A percentile compares a stretch with the other conserved stretches of the same genome.
These are phyloP conservation scores for Catajapyx aquilonaris DNA, from an alignment of 1,140 invertebrate species.

Conservation along the genomic window DNA sequence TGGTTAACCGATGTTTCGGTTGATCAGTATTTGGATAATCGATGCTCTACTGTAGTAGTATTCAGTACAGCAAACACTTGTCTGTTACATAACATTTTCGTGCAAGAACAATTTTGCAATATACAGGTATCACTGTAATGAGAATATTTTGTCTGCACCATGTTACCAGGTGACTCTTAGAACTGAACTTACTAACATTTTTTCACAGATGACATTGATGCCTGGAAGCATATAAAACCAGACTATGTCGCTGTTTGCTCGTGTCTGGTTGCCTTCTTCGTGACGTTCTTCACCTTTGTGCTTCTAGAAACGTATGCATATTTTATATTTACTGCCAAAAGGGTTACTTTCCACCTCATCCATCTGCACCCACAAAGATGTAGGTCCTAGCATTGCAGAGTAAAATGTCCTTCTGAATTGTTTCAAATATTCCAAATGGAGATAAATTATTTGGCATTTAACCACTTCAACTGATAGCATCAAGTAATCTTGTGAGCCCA, in stretches of 20 bases:
- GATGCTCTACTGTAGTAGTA: too few species aligned
- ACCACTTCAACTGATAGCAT: too few species aligned
- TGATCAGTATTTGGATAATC: too few species aligned
- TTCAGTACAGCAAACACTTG: not conserved
- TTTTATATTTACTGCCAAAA: slow-evolving; percentile 3
- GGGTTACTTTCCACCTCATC: too few species aligned
- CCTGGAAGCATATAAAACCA: slow-evolving; percentile 44
- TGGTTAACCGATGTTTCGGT: too few species aligned
- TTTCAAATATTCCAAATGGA: too few species aligned
- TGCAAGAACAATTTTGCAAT: not conserved
- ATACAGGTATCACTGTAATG: not conserved
- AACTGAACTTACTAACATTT: slow-evolving; percentile 2
- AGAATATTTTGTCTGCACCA: not conserved
- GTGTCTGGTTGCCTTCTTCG: slow-evolving; percentile 59
- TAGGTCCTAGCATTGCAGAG: too few species aligned
- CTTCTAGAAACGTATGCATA: slow-evolving; percentile 57
- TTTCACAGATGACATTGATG: slow-evolving; percentile 37
- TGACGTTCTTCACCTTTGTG: slow-evolving; percentile 73
- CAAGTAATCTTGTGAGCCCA: too few species aligned
- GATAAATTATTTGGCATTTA: too few species aligned
- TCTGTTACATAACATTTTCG: too few species aligned
- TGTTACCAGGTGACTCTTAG: not conserved
- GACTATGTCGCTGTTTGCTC: slow-evolving; percentile 55
- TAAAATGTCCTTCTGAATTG: too few species aligned
- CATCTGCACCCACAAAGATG: too few species aligned